Evolutionary conservation across 2,888 invertebrate genomes (phyloP).

Genomic region (Thecophora atra): DNA sequence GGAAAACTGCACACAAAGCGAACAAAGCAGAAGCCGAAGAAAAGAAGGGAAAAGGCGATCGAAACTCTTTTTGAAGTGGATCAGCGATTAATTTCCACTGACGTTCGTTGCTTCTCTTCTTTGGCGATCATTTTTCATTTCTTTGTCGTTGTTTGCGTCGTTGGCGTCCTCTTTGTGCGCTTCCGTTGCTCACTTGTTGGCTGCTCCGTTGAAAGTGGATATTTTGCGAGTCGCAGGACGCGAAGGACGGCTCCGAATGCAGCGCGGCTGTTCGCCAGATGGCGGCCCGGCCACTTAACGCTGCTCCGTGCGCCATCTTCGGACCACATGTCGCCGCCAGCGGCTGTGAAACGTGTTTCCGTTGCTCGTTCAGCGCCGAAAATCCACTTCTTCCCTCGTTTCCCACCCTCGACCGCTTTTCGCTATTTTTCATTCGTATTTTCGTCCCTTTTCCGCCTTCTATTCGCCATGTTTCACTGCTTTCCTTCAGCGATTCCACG

Average conservation of each 20-base stretch:
- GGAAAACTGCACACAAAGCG: slow-evolving; percentile 26
- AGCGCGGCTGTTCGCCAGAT: slow-evolving; percentile 24
- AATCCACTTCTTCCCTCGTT: neutral
- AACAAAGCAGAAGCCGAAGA: neutral
- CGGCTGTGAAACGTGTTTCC: neutral
- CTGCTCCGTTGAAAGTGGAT: too few relatives aligned
- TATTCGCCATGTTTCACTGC: neutral
- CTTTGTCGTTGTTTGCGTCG: neutral
- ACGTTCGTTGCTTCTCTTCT: too few relatives aligned
- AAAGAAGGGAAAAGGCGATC: slow-evolving; percentile 20
- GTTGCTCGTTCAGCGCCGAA: too few relatives aligned
- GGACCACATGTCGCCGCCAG: slow-evolving; percentile 14
- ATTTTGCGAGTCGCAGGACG: too few relatives aligned
- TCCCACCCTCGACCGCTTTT: neutral
- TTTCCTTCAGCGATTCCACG: too few relatives aligned
- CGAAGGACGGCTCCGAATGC: neutral
- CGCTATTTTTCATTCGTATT: too few relatives aligned
- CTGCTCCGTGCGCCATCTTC: slow-evolving; percentile 20
- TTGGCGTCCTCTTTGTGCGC: neutral
- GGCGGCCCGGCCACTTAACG: neutral
- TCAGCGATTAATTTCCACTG: slow-evolving; percentile 37
- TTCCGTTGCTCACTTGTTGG: too few relatives aligned
- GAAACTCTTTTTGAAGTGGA: slow-evolving; percentile 25
- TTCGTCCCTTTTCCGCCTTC: neutral
- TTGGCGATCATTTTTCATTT: too few relatives aligned